Evolutionary conservation across 2,888 invertebrate genomes (phyloP).

Genomic region (Lysandra bellargus): DNA sequence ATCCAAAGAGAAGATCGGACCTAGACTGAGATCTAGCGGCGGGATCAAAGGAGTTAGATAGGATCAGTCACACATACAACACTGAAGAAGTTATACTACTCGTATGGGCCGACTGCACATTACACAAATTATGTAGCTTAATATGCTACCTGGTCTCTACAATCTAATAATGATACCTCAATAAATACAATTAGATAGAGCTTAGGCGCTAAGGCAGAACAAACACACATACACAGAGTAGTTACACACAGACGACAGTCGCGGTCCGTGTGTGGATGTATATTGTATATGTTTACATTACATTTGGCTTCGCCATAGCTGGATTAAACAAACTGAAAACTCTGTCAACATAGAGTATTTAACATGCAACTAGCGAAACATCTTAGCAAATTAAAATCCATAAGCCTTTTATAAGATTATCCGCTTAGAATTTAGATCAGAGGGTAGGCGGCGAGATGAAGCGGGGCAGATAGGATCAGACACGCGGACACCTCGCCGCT

Average conservation of each 20-base stretch:
- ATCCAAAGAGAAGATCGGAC: background rate
- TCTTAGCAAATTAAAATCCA: slow-evolving; percentile 5
- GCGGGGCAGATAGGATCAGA: slow-evolving; percentile 61
- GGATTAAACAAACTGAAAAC: background rate
- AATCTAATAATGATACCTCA: background rate
- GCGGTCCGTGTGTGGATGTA: too few relatives aligned
- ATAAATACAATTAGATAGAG: background rate
- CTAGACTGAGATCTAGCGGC: background rate
- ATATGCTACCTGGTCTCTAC: background rate
- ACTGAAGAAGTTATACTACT: background rate
- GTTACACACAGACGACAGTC: too few relatives aligned
- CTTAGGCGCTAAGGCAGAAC: background rate
- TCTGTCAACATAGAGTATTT: background rate
- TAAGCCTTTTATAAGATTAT: background rate
- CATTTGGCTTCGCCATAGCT: background rate
- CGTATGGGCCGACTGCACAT: background rate
- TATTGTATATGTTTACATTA: background rate
- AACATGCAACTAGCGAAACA: background rate
- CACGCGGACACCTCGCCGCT: slow-evolving; percentile 59
- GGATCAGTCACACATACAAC: slow-evolving; percentile 3
- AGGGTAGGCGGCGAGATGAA: slow-evolving; percentile 65
- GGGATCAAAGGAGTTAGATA: background rate
- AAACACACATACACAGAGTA: too few relatives aligned
- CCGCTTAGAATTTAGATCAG: slow-evolving; percentile 21
- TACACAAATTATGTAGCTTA: background rate